Conservation (phyloP, 2,888 invertebrate genomes). For the Dryocosmus kuriphilus region DNA sequence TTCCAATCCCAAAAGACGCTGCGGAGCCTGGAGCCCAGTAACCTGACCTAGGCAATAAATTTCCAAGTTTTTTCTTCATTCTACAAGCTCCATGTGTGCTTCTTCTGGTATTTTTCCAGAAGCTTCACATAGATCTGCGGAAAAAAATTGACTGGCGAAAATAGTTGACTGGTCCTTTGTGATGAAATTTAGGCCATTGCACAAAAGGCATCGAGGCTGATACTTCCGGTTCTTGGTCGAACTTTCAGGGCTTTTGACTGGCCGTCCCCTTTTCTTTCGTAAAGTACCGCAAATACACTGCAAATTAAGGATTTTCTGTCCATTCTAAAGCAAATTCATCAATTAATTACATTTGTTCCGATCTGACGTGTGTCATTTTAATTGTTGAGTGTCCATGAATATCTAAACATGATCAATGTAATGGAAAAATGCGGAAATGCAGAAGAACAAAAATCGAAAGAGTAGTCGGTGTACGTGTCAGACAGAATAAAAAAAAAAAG, state of each 20-base stretch:
- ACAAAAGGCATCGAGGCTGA: slow-evolving; percentile 28
- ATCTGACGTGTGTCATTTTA: not conserved
- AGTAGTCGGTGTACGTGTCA: slow-evolving; percentile 67
- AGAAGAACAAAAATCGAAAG: slow-evolving; percentile 46
- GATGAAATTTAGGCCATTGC: slow-evolving; percentile 20
- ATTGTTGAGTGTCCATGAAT: not conserved
- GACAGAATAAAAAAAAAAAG: slow-evolving; percentile 70
- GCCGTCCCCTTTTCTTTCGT: slow-evolving; percentile 6
- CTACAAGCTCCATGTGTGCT: not conserved
- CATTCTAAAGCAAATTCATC: not conserved
- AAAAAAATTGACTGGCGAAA: not conserved
- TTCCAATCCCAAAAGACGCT: slow-evolving; percentile 2
- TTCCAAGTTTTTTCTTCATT: not conserved
- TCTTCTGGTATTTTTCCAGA: slow-evolving; percentile 5
- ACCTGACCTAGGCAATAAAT: slow-evolving; percentile 28
- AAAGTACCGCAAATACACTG: slow-evolving; percentile 57
- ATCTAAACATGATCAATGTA: too few species aligned
- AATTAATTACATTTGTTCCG: not conserved
- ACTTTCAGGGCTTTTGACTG: slow-evolving; percentile 15
- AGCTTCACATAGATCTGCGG: not conserved
- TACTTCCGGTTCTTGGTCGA: slow-evolving; percentile 47
- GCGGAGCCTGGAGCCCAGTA: not conserved
- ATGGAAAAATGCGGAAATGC: not conserved
- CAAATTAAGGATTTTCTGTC: slow-evolving; percentile 71
- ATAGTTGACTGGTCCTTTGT: slow-evolving; percentile 30